Conservation (phyloP, 2,888 invertebrate species). For the Idaea biselata region DNA sequence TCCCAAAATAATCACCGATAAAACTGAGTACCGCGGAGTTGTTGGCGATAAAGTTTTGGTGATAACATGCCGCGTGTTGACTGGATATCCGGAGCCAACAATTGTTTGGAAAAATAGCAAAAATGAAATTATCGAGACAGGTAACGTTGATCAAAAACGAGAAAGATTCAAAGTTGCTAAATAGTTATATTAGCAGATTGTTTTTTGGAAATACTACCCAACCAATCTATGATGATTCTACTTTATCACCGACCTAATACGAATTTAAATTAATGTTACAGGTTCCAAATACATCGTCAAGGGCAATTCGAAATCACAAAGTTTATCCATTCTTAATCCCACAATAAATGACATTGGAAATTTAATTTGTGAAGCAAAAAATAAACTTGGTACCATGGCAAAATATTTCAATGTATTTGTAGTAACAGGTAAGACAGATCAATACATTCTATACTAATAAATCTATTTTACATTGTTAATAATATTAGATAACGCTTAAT, state of each 20-base stretch:
- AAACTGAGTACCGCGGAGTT: conserved; percentile 18
- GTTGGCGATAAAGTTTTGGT: conserved; percentile 25
- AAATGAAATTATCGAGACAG: conserved; percentile 7
- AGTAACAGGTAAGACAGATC: conserved; percentile 16
- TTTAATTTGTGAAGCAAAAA: conserved; percentile 28
- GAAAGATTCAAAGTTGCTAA: background rate
- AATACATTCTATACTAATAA: background rate
- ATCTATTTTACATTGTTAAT: no score
- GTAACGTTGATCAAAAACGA: conserved; percentile 2
- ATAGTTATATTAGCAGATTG: background rate
- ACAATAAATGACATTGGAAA: conserved; percentile 14
- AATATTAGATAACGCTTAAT: no score
- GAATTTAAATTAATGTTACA: conserved; percentile 14
- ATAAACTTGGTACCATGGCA: conserved; percentile 18
- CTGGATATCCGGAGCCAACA: conserved; percentile 30
- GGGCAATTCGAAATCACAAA: conserved; percentile 8
- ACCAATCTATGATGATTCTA: background rate
- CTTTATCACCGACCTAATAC: background rate
- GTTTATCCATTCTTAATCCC: conserved; percentile 25
- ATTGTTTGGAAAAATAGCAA: conserved; percentile 23
- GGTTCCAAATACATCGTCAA: conserved; percentile 21
- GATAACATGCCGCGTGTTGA: conserved; percentile 30
- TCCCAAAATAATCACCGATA: conserved; percentile 22
- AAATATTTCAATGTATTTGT: conserved; percentile 11
- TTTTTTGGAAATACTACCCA: background rate